Evolutionary conservation across 2,888 invertebrate species (phyloP), one percentile per base, ranked within the genome.

Genomic region (Diogma glabrata): DNA sequence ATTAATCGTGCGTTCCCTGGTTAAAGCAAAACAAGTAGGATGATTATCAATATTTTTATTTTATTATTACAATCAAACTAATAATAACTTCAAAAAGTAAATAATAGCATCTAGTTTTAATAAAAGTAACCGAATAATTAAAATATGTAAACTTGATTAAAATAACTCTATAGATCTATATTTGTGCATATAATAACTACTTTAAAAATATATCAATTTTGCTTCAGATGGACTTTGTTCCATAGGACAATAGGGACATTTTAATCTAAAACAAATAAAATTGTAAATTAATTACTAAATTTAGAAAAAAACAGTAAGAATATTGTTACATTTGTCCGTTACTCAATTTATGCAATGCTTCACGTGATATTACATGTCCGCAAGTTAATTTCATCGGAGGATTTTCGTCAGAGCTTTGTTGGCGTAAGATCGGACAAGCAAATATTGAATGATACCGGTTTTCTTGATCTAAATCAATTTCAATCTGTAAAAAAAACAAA

Each of bases 231-330:
- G 89, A 60, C 86, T 87, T 67, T 95, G 95, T 71, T 99, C 97
- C 68, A 93, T 84, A 1, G 97, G 97, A 65, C 99, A 99, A 72
- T 99, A 99, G 0, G 97, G 97, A 66, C 99, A 99, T 74, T 99
- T 99, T 69, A 99, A 81, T 66, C 93, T 93, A 60, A 60, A 51
- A 51, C 12, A 23, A 5, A n/a, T n/a, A n/a, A n/a, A n/a, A n/a
- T n/a, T n/a, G n/a, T n/a, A n/a, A n/a, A n/a, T n/a, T n/a, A n/a
- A n/a, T n/a, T n/a, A n/a, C n/a, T n/a, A n/a, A n/a, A n/a, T n/a
- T n/a, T n/a, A n/a, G n/a, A 7, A 43, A 48, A 45, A 12, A 23
- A 43, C n/a, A 43, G 22, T n/a, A n/a, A n/a, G 12, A 14, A 24
- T 12, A 16, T 6, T 23, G 79, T 72, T 76, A 92, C 90, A 95